A percentile compares a stretch with the other conserved stretches of the same genome.
Evolutionary conservation across 2,113 vertebrate species (phyloP).

Genomic region (Tragelaphus buxtoni): DNA sequence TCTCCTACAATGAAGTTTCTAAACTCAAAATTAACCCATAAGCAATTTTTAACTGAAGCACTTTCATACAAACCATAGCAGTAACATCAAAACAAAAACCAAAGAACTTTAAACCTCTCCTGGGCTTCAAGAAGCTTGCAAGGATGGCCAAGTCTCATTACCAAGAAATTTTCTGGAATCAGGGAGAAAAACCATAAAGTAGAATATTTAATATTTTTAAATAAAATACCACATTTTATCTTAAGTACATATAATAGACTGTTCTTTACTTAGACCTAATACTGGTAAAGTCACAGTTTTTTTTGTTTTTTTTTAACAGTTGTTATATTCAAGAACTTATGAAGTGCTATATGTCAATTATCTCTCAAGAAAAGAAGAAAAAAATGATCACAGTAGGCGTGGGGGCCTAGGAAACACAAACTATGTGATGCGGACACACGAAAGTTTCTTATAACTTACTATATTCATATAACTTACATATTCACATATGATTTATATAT

Average conservation of each 20-base stretch:
- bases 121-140: neutral
- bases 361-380: neutral
- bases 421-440: neutral
- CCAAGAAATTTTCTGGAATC: neutral
- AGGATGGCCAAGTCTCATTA: neutral
- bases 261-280: neutral
- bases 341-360: neutral
- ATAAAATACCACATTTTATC: neutral
- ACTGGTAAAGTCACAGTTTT: neutral
- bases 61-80: neutral
- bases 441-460: neutral
- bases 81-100: neutral
- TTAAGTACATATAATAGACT: neutral
- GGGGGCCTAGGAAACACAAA: neutral
- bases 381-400: neutral
- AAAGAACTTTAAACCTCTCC: neutral
- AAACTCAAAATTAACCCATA: conserved; percentile 1
- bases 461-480: neutral
- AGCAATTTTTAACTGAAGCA: neutral
- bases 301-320: neutral
- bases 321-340: neutral
- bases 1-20: conserved; percentile 3
- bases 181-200: neutral
- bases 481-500: neutral
- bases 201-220: neutral